Conservation (phyloP, 2,888 invertebrate species). For the Sphaeridia pumilis region DNA sequence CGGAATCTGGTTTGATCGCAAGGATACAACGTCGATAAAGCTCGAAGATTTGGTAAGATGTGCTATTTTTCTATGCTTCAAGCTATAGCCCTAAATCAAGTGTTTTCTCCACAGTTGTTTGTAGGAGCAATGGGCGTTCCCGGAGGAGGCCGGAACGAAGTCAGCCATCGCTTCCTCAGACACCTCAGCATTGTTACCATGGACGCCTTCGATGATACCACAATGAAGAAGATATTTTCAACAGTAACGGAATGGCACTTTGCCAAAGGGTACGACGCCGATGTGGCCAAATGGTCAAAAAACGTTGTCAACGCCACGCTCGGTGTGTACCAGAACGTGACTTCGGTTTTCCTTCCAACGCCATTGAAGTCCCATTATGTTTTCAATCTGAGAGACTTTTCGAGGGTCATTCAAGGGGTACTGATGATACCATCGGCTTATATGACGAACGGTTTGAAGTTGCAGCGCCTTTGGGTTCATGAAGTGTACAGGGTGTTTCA, state of each 20-base stretch:
- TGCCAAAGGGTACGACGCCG: conserved; percentile 60
- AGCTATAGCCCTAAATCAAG: not conserved
- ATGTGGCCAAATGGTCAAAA: conserved; percentile 54
- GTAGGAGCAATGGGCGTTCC: conserved; percentile 80
- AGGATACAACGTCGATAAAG: conserved; percentile 62
- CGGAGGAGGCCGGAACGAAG: conserved; percentile 77
- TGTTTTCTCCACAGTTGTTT: conserved; percentile 49
- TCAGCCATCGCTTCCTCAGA: conserved; percentile 70
- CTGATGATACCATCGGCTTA: conserved; percentile 67
- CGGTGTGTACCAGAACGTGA: conserved; percentile 70
- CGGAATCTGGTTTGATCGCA: conserved; percentile 79
- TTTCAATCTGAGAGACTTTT: conserved; percentile 85
- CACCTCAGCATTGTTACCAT: conserved; percentile 75
- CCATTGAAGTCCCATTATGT: conserved; percentile 88
- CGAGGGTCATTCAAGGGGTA: conserved; percentile 74
- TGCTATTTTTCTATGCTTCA: not conserved
- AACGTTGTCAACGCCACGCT: conserved; percentile 70
- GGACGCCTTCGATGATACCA: conserved; percentile 79
- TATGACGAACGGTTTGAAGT: conserved; percentile 65
- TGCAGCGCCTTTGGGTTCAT: conserved; percentile 82
- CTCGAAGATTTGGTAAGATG: conserved; percentile 68
- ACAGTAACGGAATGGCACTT: conserved; percentile 89
- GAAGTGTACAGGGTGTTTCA: conserved; percentile 87
- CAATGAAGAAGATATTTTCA: conserved; percentile 73
- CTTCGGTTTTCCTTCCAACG: conserved; percentile 67